phyloP scores from a whole-genome alignment of 2,113 vertebrate genomes.

The Pseudopodoces humilis region DNA sequence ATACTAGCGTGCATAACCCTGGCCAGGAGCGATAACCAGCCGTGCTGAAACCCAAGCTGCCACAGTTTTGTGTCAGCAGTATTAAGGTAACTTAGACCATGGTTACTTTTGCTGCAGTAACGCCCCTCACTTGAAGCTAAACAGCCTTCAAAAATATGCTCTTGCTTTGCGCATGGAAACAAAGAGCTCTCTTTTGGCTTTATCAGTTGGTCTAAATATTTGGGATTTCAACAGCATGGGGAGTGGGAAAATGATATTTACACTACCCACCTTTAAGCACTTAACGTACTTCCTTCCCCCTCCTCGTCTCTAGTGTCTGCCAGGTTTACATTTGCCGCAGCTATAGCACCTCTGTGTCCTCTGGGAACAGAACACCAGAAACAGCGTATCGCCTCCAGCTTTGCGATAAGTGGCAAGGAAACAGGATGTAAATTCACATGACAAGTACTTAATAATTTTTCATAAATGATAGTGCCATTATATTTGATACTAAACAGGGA shows the following conservation, averaged over 20 bases:
- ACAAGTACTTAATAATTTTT: constrained; percentile 21
- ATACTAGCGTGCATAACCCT: not conserved
- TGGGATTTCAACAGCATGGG: not conserved
- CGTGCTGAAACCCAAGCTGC: not conserved
- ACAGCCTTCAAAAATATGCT: not conserved
- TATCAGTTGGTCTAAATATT: constrained; percentile 25
- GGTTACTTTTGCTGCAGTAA: not conserved
- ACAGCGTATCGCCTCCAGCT: fast-evolving
- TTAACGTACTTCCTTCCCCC: constrained; percentile 31
- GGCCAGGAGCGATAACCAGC: not conserved
- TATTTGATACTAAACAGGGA: not conserved
- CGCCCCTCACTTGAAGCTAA: not conserved
- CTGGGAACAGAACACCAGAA: constrained; percentile 44
- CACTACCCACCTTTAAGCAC: constrained; percentile 9
- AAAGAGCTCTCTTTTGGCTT: constrained; percentile 10
- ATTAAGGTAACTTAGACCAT: not conserved
- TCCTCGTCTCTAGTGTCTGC: not conserved
- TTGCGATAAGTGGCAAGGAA: constrained; percentile 40
- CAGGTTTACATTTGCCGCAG: not conserved
- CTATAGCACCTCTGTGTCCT: constrained; percentile 14
- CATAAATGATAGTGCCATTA: not conserved
- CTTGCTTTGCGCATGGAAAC: not conserved
- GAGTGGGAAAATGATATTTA: constrained; percentile 58
- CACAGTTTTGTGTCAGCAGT: not conserved
- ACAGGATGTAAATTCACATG: constrained; percentile 42